Evolutionary conservation across 2,888 invertebrate genomes (phyloP).

Genomic region (Tenthredo scrophulariae): DNA sequence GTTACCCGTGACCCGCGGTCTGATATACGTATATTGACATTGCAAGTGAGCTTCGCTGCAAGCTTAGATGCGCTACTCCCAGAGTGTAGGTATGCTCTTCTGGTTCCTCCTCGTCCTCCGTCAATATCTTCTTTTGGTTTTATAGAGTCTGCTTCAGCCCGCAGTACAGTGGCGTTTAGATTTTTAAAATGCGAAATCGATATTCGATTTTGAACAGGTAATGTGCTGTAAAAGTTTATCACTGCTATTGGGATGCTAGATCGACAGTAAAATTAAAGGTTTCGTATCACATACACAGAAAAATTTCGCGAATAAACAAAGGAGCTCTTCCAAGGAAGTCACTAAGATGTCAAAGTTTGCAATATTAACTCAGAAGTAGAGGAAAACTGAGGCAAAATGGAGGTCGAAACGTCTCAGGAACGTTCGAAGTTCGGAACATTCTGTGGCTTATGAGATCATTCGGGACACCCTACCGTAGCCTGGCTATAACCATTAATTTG

Average conservation of each 20-base stretch:
- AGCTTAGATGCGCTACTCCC: not conserved
- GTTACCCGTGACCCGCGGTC: slow-evolving; percentile 18
- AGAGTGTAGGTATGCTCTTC: not conserved
- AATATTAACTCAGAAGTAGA: slow-evolving; percentile 47
- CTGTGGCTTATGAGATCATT: slow-evolving; percentile 51
- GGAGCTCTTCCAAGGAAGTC: slow-evolving; percentile 6
- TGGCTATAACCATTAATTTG: slow-evolving; percentile 43
- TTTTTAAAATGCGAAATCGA: not conserved
- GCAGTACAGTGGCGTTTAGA: not conserved
- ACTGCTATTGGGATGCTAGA: not conserved
- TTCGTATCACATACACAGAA: not conserved
- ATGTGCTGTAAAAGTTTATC: not conserved
- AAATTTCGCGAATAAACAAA: not conserved
- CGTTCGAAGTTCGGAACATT: slow-evolving; percentile 48
- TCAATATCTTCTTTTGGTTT: not conserved
- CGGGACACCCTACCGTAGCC: slow-evolving; percentile 24
- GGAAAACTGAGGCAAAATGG: slow-evolving; percentile 19
- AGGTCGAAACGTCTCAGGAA: slow-evolving; percentile 18
- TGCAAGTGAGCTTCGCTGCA: not conserved
- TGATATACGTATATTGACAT: slow-evolving; percentile 30
- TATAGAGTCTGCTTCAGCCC: not conserved
- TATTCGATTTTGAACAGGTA: not conserved
- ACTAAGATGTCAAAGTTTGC: slow-evolving; percentile 26
- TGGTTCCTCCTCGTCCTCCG: not conserved
- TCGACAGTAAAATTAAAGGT: not conserved